These are phyloP conservation scores for Caenorhabditis sp. DNA, from an alignment of 2,888 invertebrate species.

Conservation along the genomic window DNA sequence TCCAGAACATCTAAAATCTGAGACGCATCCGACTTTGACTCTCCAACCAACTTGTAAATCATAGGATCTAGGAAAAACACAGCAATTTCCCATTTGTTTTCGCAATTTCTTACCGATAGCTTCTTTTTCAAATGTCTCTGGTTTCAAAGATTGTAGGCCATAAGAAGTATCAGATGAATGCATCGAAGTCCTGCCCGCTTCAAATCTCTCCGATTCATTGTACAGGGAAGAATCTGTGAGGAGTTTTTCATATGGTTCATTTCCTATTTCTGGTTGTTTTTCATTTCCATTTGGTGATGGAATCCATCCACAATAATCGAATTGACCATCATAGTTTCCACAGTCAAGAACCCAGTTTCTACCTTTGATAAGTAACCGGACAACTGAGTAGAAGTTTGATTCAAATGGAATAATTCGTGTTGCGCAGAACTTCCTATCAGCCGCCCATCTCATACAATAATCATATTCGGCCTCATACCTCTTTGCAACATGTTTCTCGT, in stretches of 20 bases:
- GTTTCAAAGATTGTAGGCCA: slow-evolving; percentile 14
- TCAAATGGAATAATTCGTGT: slow-evolving; percentile 34
- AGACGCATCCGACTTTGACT: background rate
- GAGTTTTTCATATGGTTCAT: slow-evolving; percentile 1
- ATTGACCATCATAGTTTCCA: slow-evolving; percentile 28
- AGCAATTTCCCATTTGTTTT: too few relatives aligned
- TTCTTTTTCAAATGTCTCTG: slow-evolving; percentile 10
- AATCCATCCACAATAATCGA: slow-evolving; percentile 41
- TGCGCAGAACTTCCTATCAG: slow-evolving; percentile 22
- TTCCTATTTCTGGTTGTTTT: background rate
- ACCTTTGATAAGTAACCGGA: slow-evolving; percentile 25
- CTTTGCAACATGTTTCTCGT: background rate
- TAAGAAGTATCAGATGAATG: slow-evolving; percentile 32
- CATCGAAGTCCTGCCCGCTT: slow-evolving; percentile 11
- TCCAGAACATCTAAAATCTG: background rate
- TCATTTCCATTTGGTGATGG: slow-evolving; percentile 7
- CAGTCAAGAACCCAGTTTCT: slow-evolving; percentile 39
- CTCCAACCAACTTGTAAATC: background rate
- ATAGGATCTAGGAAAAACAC: background rate
- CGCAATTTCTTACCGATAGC: too few relatives aligned
- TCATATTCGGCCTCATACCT: slow-evolving; percentile 30
- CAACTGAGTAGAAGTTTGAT: slow-evolving; percentile 34
- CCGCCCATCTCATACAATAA: slow-evolving; percentile 33
- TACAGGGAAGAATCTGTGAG: slow-evolving; percentile 21
- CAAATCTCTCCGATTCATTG: background rate